Evolutionary conservation across 2,888 invertebrate genomes (phyloP).

Genomic region (Cryptocephalus primarius): DNA sequence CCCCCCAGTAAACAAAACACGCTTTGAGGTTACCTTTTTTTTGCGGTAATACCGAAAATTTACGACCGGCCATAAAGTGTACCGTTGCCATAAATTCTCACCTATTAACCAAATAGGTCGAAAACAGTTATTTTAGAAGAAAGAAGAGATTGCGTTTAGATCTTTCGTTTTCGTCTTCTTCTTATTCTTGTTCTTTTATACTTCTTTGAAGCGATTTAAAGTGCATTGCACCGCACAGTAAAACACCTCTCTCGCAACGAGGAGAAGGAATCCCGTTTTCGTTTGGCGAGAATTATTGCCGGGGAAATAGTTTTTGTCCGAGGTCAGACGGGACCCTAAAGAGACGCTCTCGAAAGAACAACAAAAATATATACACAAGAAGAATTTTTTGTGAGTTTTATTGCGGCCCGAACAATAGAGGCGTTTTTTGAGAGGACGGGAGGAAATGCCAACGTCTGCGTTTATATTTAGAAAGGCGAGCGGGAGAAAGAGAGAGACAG

Average conservation of each 20-base stretch:
- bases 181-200: neutral
- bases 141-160: neutral
- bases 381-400: slow-evolving; percentile 22
- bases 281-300: slow-evolving; percentile 26
- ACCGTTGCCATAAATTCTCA: slow-evolving; percentile 23
- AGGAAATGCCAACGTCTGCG: slow-evolving; percentile 19
- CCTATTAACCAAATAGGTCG: slow-evolving; percentile 30
- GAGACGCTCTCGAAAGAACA: slow-evolving; percentile 16
- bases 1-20: too few species aligned
- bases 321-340: slow-evolving; percentile 16
- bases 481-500: too few species aligned
- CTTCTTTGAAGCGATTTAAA: slow-evolving; percentile 28
- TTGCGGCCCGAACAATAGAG: slow-evolving; percentile 20
- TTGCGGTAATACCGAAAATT: too few species aligned
- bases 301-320: slow-evolving; percentile 28
- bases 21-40: too few species aligned
- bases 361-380: slow-evolving; percentile 16
- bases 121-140: slow-evolving; percentile 27
- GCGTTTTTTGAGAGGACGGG: slow-evolving; percentile 15
- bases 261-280: slow-evolving; percentile 28
- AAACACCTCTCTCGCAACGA: slow-evolving; percentile 20
- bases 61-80: too few species aligned
- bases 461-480: slow-evolving; percentile 19
- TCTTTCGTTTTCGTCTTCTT: too few species aligned
- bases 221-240: slow-evolving; percentile 29